phyloP scores from a whole-genome alignment of 2,113 vertebrate species.

The Triplophysa dalaica region DNA sequence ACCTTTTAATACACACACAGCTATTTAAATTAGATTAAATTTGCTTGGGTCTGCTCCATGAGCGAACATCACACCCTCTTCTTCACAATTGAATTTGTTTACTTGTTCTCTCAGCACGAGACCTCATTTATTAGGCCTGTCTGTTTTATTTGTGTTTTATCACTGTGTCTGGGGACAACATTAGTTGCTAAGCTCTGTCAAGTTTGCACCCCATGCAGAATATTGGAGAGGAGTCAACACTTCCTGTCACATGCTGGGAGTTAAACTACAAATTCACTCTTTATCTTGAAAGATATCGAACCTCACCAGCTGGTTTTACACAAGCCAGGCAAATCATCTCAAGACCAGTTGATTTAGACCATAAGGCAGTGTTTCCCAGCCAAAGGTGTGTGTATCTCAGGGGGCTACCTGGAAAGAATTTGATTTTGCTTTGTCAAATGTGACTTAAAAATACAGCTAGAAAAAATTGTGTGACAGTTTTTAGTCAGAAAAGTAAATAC shows the following conservation, averaged over 20 bases:
- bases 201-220: constrained; percentile 23
- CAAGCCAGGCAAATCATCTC: constrained; percentile 21
- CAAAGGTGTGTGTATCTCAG: too few relatives aligned
- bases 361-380: background rate
- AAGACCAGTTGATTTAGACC: background rate
- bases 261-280: constrained; percentile 18
- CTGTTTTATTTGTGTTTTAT: constrained; percentile 3
- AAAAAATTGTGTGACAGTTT: too few relatives aligned
- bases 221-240: constrained; percentile 26
- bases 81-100: constrained; percentile 14
- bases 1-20: constrained; percentile 5
- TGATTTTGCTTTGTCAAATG: too few relatives aligned
- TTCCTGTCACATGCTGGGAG: constrained; percentile 15
- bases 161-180: constrained; percentile 14
- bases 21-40: constrained; percentile 26
- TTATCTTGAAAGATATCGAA: constrained; percentile 19
- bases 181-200: constrained; percentile 1
- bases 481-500: too few relatives aligned
- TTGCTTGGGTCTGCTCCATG: constrained; percentile 3
- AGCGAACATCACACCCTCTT: background rate
- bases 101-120: constrained; percentile 23
- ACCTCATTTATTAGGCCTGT: constrained; percentile 23
- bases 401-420: too few relatives aligned
- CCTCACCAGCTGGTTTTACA: constrained; percentile 25
- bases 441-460: too few relatives aligned